Conservation (phyloP, 2,113 vertebrate species). For the Actenoides lindsayi region DNA sequence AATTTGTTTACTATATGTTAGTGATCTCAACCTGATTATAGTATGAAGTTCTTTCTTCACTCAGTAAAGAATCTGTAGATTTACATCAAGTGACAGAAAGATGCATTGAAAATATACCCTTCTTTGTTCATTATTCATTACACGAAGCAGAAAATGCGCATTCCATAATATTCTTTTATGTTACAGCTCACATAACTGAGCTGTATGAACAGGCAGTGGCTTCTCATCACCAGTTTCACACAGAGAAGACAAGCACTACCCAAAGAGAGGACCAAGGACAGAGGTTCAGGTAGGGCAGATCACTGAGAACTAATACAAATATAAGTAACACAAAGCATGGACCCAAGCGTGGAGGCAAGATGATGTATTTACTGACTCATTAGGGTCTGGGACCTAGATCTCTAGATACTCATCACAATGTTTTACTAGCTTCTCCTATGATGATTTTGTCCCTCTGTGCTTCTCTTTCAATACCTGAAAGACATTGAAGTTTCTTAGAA, state of each 20-base stretch:
- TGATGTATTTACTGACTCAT: not conserved
- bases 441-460: not conserved
- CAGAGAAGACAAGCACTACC: not conserved
- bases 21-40: not conserved
- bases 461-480: not conserved
- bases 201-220: conserved; percentile 67
- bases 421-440: not conserved
- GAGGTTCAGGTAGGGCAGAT: conserved; percentile 62
- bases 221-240: not conserved
- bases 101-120: not conserved
- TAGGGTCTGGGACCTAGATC: not conserved
- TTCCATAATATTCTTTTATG: not conserved
- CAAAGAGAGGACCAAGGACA: not conserved
- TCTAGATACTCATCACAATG: not conserved
- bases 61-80: not conserved
- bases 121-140: not conserved
- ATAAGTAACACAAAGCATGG: not conserved
- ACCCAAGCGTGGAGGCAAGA: not conserved
- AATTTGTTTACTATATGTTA: not conserved
- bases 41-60: not conserved
- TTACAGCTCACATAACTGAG: conserved; percentile 66
- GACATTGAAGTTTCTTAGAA: not conserved
- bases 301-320: not conserved
- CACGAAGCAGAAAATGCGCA: not conserved
- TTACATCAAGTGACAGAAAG: not conserved